Evolutionary conservation across 1,140 invertebrate species (phyloP), one percentile per base, ranked within the genome.

Genomic region (Coenobita brevimanus): DNA sequence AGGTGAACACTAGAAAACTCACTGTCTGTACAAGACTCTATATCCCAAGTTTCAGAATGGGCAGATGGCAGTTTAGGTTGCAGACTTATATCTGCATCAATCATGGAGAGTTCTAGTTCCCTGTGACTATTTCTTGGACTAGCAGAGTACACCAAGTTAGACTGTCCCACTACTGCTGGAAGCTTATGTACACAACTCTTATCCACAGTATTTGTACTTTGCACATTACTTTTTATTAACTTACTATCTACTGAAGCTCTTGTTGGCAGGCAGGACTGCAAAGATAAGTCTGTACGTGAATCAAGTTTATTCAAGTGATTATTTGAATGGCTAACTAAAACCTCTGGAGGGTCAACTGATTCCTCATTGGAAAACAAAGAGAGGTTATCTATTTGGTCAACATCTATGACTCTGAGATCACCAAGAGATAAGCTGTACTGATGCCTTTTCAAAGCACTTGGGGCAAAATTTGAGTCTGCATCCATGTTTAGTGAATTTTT

Each of bases 351-450:
- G 24, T 85, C 82, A 54, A 85, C 82, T 43, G 54, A 78, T 46
- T 85, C 82, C 10, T 85, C 71, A 85, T 85, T 75, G 3, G 82
- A 62, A 17, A 85, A 78, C 36, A 78, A 60, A 24, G 71, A 85
- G 6, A 85, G 71, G 57, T 85, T 85, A 62, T 85, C 71, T 64
- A 81, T n/a, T 17, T 17, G 1, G 30, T 82, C 64, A 69, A 50
- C 67, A 13, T 67, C 24, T 0, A 13, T 43, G 62, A 17, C 30
- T 24, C 46, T 43, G n/a, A 36, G 0, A 50, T 17, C 1, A 0
- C 27, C 30, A 13, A 82, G 17, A 8, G 46, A 50, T 17, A 8
- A 17, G 3, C 62, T 82, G 21, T 54, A 30, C 43, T 27, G 62
- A 15, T 10, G 38, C 41, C 17, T 54, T 54, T 21, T 50, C 10